phyloP scores from a whole-genome alignment of 2,797 vertebrate genomes.

The Mycteria americana region DNA sequence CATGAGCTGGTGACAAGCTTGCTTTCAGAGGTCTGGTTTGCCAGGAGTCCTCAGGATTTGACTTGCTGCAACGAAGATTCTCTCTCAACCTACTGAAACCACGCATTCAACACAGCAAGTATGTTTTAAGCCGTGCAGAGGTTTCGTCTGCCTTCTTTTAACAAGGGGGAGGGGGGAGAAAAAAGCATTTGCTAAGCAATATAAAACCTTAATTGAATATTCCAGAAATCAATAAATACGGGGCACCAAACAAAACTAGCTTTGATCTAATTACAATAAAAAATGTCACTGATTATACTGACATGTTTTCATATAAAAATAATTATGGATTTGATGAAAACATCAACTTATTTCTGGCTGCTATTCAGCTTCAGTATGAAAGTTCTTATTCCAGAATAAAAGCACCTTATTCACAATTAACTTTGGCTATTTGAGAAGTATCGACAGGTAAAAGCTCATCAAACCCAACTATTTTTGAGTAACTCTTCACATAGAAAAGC shows the following conservation, averaged over 20 bases:
- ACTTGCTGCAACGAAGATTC: neutral
- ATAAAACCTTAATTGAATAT: neutral
- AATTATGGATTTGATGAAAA: neutral
- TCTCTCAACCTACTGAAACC: neutral
- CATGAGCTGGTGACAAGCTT: neutral
- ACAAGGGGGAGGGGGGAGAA: neutral
- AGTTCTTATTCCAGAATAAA: neutral
- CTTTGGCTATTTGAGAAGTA: neutral
- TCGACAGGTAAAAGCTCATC: neutral
- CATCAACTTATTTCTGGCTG: neutral
- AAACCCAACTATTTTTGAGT: neutral
- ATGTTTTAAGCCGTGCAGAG: neutral
- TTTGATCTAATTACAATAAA: neutral
- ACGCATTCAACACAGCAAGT: fast-evolving
- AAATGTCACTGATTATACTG: neutral
- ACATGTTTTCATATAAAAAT: neutral
- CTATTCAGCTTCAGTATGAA: neutral
- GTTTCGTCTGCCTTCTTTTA: neutral
- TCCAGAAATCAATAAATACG: neutral
- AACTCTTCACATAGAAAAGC: neutral
- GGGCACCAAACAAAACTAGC: neutral
- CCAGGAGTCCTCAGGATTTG: neutral
- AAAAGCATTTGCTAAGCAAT: neutral
- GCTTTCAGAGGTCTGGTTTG: neutral
- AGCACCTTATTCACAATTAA: neutral